Evolutionary conservation across 2,113 vertebrate genomes (phyloP).

Genomic region (Misgurnus anguillicaudatus): DNA sequence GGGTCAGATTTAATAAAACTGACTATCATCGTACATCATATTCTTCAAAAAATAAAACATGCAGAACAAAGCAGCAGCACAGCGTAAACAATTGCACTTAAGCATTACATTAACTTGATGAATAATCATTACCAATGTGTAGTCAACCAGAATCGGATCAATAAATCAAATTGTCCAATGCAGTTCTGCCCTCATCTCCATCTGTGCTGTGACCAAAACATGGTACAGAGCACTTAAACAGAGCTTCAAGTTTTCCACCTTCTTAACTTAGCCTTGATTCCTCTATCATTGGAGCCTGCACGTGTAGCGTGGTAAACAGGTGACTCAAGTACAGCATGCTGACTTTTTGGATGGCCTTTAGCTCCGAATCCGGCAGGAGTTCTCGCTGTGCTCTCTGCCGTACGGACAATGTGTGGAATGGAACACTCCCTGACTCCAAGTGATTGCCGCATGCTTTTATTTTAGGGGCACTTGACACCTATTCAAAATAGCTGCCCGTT

Average conservation of each 20-base stretch:
- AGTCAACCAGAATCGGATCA: neutral
- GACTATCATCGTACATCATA: too few relatives aligned
- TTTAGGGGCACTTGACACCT: constrained; percentile 42
- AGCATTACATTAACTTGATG: neutral
- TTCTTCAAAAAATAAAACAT: too few relatives aligned
- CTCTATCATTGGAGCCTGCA: neutral
- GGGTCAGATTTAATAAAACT: too few relatives aligned
- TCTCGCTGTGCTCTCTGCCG: constrained; percentile 20
- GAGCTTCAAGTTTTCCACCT: neutral
- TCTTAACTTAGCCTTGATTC: too few relatives aligned
- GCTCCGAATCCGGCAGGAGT: constrained; percentile 43
- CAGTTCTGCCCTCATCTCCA: neutral
- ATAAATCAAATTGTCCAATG: neutral
- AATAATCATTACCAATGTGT: neutral
- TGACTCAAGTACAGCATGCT: constrained; percentile 17
- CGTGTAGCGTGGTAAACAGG: neutral
- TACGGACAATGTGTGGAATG: constrained; percentile 41
- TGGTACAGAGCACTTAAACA: neutral
- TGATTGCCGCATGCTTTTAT: constrained; percentile 36
- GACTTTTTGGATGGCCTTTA: constrained; percentile 52
- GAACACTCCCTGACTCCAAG: constrained; percentile 32
- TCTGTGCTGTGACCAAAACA: neutral
- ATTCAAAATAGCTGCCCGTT: constrained; percentile 46
- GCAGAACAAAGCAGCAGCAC: too few relatives aligned
- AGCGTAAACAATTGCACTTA: neutral